Evolutionary conservation across 2,113 vertebrate species (phyloP).

Genomic region (Struthio camelus): DNA sequence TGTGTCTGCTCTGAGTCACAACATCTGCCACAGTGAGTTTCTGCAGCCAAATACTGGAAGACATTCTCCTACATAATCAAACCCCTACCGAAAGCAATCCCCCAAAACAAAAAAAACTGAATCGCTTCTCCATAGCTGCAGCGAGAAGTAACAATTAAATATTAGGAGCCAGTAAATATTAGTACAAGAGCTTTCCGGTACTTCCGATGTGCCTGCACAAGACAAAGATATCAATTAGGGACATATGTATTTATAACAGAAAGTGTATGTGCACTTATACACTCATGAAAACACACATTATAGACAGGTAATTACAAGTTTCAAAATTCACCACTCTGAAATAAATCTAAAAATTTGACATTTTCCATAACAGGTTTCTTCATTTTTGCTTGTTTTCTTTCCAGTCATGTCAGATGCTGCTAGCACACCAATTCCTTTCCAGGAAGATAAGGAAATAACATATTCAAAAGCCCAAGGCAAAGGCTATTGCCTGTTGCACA

Average conservation of each 20-base stretch:
- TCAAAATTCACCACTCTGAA: background rate
- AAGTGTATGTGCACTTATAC: background rate
- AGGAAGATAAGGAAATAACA: slow-evolving; percentile 1
- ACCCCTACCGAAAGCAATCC: background rate
- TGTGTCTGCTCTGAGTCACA: slow-evolving; percentile 28
- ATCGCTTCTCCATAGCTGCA: background rate
- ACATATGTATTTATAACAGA: background rate
- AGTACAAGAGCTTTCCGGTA: background rate
- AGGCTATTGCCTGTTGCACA: background rate
- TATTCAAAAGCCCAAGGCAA: background rate
- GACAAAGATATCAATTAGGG: background rate
- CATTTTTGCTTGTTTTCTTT: background rate
- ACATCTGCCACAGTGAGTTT: background rate
- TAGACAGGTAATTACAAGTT: background rate
- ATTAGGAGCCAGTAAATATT: background rate
- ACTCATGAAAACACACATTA: background rate
- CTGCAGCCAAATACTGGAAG: background rate
- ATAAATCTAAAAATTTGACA: background rate
- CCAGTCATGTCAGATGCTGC: background rate
- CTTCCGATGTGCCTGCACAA: background rate
- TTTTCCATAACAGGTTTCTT: background rate
- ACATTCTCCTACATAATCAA: background rate
- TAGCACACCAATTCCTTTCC: background rate
- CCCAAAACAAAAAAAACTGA: background rate
- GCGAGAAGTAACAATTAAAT: background rate